Base-by-base conservation (phyloP, 2,113 vertebrate genomes). In the Mormyrus iriodes region DNA sequence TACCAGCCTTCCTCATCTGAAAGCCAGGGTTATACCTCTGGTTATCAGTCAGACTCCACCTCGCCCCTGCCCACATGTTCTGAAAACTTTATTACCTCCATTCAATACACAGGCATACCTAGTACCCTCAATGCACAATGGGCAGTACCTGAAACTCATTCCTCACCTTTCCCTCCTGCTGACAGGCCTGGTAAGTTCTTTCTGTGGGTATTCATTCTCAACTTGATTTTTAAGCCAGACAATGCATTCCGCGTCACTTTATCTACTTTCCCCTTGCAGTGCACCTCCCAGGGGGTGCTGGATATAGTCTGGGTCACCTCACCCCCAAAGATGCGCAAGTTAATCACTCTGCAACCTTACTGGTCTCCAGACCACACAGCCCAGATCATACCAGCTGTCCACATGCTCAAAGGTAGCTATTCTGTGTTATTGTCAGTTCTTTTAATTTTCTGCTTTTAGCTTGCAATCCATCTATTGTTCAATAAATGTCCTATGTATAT, bases 351-450 rank as follows among this genome's bases (percentile, higher is more conserved):
- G 91, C 92, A 19, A 89, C 94, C 44, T 93, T 93, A 0, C 92
- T 92, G 31, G 87, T 94, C 48, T 95, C 96, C 35, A 95, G 94
- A 39, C 93, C 95, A 39, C 95, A 96, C 82, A 95, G 94, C 0
- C 96, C 96, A 24, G 88, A 96, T 27, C 96, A 96, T 88, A 95
- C 95, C 89, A 94, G 92, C 93, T 96, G 96, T 90, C 96, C 96
- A 85, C 95, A 95, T 91, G 94, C 93, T 92, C 95, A 95, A 85
- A 96, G 96, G 97, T 96, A 92, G 27, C 19, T 44, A 7, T 44
- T 15, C 82, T 46, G n/a, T 39, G 10, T 5, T 19, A 21, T 58
- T 65, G 15, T 49, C 27, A 69, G 27, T 35, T 79, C 4, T 79
- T 31, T 82, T n/a, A 9, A 88, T 19, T 9, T 8, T n/a, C 46